A percentile compares a stretch with the other conserved stretches of the same genome.
Evolutionary conservation across 2,113 vertebrate species (phyloP).

Genomic region (Uria aalge): DNA sequence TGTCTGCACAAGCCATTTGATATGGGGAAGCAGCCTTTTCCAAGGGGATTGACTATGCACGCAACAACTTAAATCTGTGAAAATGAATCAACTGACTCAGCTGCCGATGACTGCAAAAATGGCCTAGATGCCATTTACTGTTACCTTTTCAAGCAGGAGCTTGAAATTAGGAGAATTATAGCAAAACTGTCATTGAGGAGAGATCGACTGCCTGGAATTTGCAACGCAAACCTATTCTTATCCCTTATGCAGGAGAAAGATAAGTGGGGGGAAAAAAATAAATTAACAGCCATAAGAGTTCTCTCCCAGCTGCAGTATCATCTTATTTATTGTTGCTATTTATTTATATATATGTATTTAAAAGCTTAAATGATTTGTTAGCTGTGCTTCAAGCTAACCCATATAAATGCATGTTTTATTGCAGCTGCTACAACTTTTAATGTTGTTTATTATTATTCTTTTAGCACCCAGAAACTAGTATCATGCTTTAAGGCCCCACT

Average conservation of each 20-base stretch:
- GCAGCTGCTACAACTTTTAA: background rate
- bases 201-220: constrained; percentile 30
- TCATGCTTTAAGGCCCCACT: background rate
- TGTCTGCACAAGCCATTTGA: background rate
- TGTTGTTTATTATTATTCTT: constrained; percentile 3
- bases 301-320: constrained; percentile 6
- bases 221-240: constrained; percentile 25
- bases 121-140: background rate
- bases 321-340: constrained; percentile 45
- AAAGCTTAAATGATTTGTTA: constrained; percentile 44
- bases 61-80: constrained; percentile 8
- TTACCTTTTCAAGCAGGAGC: background rate
- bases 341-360: constrained; percentile 40
- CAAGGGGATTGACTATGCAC: background rate
- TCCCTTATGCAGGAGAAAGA: constrained; percentile 16
- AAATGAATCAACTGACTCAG: constrained; percentile 46
- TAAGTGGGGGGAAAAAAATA: background rate
- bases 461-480: background rate
- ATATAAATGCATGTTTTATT: constrained; percentile 2
- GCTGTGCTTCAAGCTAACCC: background rate
- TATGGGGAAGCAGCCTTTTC: background rate
- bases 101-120: constrained; percentile 33
- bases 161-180: constrained; percentile 59
- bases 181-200: constrained; percentile 21
- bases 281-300: background rate